Evolutionary conservation across 2,113 vertebrate species (phyloP), one percentile per base, ranked within the genome.

Genomic region (Rutilus rutilus): DNA sequence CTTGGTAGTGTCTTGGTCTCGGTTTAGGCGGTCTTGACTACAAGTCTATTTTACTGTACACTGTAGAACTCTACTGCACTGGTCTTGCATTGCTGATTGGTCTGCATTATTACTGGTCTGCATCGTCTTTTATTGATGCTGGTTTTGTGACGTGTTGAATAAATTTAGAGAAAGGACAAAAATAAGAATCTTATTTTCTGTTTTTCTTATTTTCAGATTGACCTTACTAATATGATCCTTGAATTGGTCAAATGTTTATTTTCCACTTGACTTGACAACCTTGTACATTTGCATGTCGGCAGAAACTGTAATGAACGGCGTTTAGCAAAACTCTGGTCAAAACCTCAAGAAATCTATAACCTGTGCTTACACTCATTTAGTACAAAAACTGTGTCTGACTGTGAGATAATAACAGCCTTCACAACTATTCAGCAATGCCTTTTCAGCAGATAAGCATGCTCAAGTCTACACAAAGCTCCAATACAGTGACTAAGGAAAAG

Each of bases 231-330:
- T 60, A 60, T 17, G 12, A 42, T 42, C 3, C 23, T 12, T 60
- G 21, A 42, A 79, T 60, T 60, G 19, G 17, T 52, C 3, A 14
- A 25, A 11, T 47, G 19, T 47, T 80, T 27, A 6, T 60, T 39
- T 80, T 64, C 60, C 23, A 39, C 78, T 45, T 45, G 77, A 62
- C 77, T 62, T 78, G 57, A 59, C 57, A 74, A 42, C 42, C 11
- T 74, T 47, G 23, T n/a, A 12, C 54, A 78, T 39, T 42, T 19
- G n/a, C 78, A 80, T 45, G 59, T 65, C 59, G 65, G 78, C 59
- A 47, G 36, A 80, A 80, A 45, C 59, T 27, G 39, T 64, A 80
- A 80, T 65, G 59, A 5, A 64, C 19, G 23, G 27, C 3, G 14
- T 62, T 79, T 39, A 45, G 75, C 75, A 78, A 12, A 17, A 33